Conservation (phyloP, 1,140 invertebrate species). For the Cepaea nemoralis region DNA sequence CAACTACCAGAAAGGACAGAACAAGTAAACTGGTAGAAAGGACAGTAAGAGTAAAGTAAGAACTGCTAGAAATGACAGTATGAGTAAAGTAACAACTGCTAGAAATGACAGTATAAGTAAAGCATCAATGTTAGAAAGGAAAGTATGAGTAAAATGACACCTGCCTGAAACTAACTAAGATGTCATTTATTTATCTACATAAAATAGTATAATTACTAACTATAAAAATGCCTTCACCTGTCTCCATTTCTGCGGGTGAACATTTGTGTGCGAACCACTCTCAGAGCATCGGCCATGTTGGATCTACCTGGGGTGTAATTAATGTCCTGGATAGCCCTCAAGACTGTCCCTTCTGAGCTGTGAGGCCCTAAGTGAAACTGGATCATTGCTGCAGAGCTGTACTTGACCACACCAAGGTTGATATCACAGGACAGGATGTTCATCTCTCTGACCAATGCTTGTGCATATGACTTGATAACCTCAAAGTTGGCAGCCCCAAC, state of each 20-base stretch:
- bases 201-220: no score
- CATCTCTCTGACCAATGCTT: slow-evolving; percentile 59
- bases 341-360: slow-evolving; percentile 25
- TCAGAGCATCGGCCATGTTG: slow-evolving; percentile 65
- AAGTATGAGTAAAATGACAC: no score
- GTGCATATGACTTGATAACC: slow-evolving; percentile 61
- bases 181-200: no score
- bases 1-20: no score
- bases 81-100: no score
- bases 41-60: no score
- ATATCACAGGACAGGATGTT: slow-evolving; percentile 61
- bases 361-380: slow-evolving; percentile 58
- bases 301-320: slow-evolving; percentile 59
- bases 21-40: no score
- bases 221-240: slow-evolving; percentile 35
- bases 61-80: no score
- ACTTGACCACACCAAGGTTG: slow-evolving; percentile 64
- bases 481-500: slow-evolving; percentile 60
- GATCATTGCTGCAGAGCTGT: slow-evolving; percentile 62
- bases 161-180: no score
- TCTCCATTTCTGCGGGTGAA: slow-evolving; percentile 59
- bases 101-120: no score
- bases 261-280: slow-evolving; percentile 54
- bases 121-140: no score
- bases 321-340: slow-evolving; percentile 53